Evolutionary conservation across 2,113 vertebrate genomes (phyloP).

Genomic region (Stercorarius parasiticus): DNA sequence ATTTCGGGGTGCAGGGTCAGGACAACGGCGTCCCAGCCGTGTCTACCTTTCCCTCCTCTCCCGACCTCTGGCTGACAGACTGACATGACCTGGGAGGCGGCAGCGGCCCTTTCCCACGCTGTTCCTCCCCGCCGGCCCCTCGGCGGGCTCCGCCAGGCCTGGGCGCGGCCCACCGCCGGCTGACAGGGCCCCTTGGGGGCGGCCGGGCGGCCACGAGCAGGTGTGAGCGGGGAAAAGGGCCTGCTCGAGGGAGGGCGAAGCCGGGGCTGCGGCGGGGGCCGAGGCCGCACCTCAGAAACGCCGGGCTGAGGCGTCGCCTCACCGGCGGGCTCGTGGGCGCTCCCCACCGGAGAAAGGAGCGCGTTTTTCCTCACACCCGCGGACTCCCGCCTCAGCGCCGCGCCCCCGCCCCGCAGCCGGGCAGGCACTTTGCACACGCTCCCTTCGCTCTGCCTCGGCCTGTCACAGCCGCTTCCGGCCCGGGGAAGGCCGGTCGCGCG

Average conservation of each 20-base stretch:
- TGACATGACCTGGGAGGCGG: neutral
- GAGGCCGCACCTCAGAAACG: neutral
- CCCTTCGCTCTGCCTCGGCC: neutral
- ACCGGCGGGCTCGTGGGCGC: neutral
- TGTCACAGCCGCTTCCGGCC: neutral
- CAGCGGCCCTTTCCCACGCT: too few species aligned
- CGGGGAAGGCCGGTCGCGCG: neutral
- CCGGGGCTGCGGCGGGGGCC: too few species aligned
- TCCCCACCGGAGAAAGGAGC: neutral
- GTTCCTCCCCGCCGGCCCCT: too few species aligned
- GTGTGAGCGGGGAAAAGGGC: neutral
- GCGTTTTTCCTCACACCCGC: neutral
- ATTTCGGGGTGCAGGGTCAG: neutral
- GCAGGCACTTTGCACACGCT: constrained; percentile 6
- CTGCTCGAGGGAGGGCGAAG: neutral
- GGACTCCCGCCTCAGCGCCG: too few species aligned
- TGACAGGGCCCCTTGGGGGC: neutral
- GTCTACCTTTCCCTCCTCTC: neutral
- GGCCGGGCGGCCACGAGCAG: neutral
- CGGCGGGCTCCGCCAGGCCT: neutral
- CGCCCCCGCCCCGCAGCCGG: neutral
- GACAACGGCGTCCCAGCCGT: neutral
- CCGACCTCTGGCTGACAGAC: neutral
- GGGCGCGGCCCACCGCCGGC: neutral
- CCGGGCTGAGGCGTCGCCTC: neutral